These are phyloP conservation scores for Cenopis cana DNA, from an alignment of 2,888 invertebrate genomes.

Conservation along the genomic window DNA sequence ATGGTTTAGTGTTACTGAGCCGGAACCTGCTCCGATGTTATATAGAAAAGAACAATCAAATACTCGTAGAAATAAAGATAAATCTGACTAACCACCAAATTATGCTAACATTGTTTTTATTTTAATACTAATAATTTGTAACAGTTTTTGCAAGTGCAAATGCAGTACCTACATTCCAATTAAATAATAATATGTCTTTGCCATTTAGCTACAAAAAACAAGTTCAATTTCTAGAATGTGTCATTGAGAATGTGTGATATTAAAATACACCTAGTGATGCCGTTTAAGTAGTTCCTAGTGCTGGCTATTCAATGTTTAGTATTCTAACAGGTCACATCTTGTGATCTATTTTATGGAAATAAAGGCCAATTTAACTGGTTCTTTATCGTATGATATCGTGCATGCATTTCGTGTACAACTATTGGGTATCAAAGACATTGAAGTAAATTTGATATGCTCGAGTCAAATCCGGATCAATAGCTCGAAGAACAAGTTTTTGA, in stretches of 20 bases:
- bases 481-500: slow-evolving; percentile 7
- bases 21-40: slow-evolving; percentile 11
- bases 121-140: not conserved
- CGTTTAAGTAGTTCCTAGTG: too few relatives aligned
- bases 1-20: slow-evolving; percentile 29
- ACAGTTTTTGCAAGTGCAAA: not conserved
- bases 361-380: not conserved
- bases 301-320: too few relatives aligned
- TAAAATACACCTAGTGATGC: too few relatives aligned
- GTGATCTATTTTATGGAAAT: not conserved
- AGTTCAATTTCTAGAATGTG: not conserved
- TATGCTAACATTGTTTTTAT: not conserved
- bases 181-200: not conserved
- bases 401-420: slow-evolving; percentile 8
- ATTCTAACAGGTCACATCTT: too few relatives aligned
- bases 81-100: not conserved
- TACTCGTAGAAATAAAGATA: not conserved
- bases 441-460: slow-evolving; percentile 29
- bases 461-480: slow-evolving; percentile 25
- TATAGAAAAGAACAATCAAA: slow-evolving; percentile 5
- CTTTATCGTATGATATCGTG: not conserved
- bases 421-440: slow-evolving; percentile 27
- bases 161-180: not conserved
- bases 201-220: not conserved
- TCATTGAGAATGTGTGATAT: not conserved